Conservation (phyloP, 2,113 vertebrate genomes). For the Aix galericulata region DNA sequence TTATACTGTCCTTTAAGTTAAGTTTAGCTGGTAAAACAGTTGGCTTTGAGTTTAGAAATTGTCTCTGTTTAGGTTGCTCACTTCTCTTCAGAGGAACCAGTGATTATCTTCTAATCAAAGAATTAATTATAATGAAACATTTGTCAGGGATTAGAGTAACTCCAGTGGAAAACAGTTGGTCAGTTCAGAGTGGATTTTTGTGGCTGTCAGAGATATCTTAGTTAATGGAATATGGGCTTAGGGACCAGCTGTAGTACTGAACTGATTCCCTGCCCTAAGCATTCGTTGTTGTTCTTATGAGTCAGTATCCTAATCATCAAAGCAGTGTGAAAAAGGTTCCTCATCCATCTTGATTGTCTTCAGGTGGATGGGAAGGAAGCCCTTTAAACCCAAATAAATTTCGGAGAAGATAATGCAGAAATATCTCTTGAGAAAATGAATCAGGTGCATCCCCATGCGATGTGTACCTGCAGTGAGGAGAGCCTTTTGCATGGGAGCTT, state of each 20-base stretch:
- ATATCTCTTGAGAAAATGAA: rapidly evolving
- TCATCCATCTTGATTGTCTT: neutral
- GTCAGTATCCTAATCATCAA: rapidly evolving
- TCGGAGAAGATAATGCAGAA: neutral
- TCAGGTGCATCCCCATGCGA: neutral
- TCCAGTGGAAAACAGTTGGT: neutral
- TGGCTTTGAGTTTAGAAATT: neutral
- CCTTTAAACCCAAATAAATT: neutral
- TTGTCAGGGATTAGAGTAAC: neutral
- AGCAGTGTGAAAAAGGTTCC: neutral
- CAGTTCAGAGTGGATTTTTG: neutral
- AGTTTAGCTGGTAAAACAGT: neutral
- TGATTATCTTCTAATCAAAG: neutral
- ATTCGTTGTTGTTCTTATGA: rapidly evolving
- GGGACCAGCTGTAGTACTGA: neutral
- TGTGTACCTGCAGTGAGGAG: neutral
- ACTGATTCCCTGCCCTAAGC: neutral
- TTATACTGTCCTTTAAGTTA: neutral
- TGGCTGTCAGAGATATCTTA: rapidly evolving
- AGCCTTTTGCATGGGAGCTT: neutral
- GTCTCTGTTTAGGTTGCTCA: neutral
- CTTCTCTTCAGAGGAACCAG: neutral
- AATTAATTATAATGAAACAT: neutral
- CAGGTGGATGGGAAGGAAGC: neutral
- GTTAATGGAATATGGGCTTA: neutral